Evolutionary conservation across 1,140 invertebrate species (phyloP).

Genomic region (Bombus pyrosoma): DNA sequence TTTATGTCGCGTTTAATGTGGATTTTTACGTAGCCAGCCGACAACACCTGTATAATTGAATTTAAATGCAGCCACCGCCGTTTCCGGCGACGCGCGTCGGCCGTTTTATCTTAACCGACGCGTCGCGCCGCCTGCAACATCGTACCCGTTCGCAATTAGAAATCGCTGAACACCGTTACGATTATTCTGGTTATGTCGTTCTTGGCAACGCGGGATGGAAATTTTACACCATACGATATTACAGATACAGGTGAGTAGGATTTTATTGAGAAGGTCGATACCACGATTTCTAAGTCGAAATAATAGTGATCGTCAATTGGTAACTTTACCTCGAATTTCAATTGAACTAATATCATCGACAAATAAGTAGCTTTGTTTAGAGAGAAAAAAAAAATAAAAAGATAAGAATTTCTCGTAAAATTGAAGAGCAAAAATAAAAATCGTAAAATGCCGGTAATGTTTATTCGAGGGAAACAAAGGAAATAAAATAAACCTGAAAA

Average conservation of each 20-base stretch:
- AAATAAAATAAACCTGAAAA: neutral
- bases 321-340: neutral
- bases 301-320: too few species aligned
- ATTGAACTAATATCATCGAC: neutral
- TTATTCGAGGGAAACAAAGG: neutral
- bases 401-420: neutral
- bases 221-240: neutral
- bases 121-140: neutral
- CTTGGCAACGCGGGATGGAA: neutral
- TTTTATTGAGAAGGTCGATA: neutral
- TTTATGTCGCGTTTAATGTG: slow-evolving; percentile 61
- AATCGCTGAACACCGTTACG: slow-evolving; percentile 14
- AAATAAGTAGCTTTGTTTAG: neutral
- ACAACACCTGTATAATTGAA: slow-evolving; percentile 62
- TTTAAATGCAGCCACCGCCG: slow-evolving; percentile 46
- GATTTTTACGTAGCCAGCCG: slow-evolving; percentile 51
- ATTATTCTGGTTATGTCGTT: neutral
- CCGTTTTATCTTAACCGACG: slow-evolving; percentile 15
- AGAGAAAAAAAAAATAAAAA: neutral
- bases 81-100: neutral
- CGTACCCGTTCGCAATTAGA: slow-evolving; percentile 16
- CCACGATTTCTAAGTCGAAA: too few species aligned
- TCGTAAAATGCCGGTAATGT: neutral
- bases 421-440: neutral
- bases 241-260: neutral